Base-by-base conservation (phyloP, 23 tunicate species). In the Botrylloides violaceus region DNA sequence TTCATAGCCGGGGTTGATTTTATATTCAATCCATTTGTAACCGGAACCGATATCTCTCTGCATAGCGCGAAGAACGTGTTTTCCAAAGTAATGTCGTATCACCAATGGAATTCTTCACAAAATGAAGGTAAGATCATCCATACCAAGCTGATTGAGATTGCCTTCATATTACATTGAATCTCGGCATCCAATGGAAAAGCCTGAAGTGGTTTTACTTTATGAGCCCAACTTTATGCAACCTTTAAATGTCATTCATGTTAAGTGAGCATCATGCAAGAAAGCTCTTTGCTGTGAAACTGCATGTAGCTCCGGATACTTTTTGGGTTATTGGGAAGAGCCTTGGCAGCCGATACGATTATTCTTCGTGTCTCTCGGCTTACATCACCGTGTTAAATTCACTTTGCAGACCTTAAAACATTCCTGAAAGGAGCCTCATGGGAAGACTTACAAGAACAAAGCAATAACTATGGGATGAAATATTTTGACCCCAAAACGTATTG, bases 1-100 rank as follows among this genome's bases (percentile, higher is more conserved):
- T 90, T 90, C 49, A 75, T 70, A 6, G 66, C 73, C 29, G 58
- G 56, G 18, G 90, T 81, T 3, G 58, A 71, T 15, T 66, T 90
- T 22, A 58, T 26, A n/a, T 34, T 66, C 79, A 90, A 83, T 47
- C 97, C 97, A 28, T 90, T 83, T 64, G 76, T 79, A 25, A 60
- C 57, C 2, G 76, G 78, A 25, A 61, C 59, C 12, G 70, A 77
- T 24, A 79, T 76, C 28, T 59, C 82, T 34, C 78, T 90, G 58
- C 39, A 61, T 4, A 37, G 66, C 18, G 81, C 79, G 4, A 90
- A 63, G 9, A 31, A 63, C 3, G 33, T 63, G 36, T 63, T 63
- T 28, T 27, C 35, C 35, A 22, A 3, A 31, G 33, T 63, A 34
- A 34, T 31, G 3, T 63, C 33, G 70, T 19, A 31, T 27, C 19